These are phyloP conservation scores for Myanophis thanlyinensis DNA, from an alignment of 2,113 vertebrate species.

Conservation along the genomic window DNA sequence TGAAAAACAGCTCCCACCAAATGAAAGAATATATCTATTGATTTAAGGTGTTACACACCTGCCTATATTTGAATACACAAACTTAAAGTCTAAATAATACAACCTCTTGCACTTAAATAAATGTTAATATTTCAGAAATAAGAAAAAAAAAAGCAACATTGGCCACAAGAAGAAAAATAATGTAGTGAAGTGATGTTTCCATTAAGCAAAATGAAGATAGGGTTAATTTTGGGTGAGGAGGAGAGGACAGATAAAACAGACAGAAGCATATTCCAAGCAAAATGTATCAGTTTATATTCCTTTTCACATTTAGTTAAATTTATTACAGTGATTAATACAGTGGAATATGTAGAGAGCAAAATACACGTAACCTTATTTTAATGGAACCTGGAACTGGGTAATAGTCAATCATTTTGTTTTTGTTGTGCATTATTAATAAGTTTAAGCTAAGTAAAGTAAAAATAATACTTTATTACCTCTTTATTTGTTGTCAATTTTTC, in stretches of 20 bases:
- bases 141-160: background rate
- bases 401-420: background rate
- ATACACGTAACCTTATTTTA: background rate
- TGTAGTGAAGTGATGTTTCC: background rate
- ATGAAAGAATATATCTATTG: background rate
- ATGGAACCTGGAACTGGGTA: background rate
- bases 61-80: background rate
- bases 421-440: background rate
- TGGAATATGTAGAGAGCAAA: background rate
- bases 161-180: background rate
- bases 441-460: background rate
- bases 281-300: background rate
- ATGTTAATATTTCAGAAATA: background rate
- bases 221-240: background rate
- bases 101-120: background rate
- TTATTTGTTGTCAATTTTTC: background rate
- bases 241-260: background rate
- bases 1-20: background rate
- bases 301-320: background rate
- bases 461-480: background rate
- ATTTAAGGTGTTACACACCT: background rate
- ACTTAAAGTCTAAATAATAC: background rate
- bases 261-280: background rate
- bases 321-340: background rate
- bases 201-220: background rate